Conservation (phyloP, 2,797 vertebrate species). For the Merluccius polli region DNA sequence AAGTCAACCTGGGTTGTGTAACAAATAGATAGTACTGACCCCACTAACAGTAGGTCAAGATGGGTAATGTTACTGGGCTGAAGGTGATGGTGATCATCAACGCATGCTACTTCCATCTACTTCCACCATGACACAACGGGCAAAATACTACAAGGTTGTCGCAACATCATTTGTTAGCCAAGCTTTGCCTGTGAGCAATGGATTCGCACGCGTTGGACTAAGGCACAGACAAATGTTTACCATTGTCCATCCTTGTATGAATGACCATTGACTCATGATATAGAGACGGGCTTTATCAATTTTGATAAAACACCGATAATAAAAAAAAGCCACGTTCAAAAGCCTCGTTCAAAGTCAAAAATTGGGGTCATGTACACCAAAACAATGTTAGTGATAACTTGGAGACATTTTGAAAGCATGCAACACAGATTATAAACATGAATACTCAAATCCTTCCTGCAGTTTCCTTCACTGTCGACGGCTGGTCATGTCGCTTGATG, state of each 20-base stretch:
- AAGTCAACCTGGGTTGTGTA: constrained; percentile 53
- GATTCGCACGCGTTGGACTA: background rate
- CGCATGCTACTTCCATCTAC: background rate
- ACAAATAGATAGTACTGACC: constrained; percentile 8
- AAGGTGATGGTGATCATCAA: background rate
- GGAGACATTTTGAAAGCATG: background rate
- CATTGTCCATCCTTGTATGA: background rate
- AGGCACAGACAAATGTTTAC: background rate
- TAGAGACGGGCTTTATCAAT: background rate
- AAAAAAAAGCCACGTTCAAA: too few species aligned
- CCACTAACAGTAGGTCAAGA: background rate
- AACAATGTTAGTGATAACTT: background rate
- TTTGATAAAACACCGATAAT: background rate
- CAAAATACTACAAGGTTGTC: background rate
- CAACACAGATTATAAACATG: background rate
- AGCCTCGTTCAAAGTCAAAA: background rate
- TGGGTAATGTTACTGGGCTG: background rate
- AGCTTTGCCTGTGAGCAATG: background rate
- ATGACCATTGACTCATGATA: background rate
- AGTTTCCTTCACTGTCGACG: background rate
- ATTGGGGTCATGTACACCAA: background rate
- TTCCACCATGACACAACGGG: background rate
- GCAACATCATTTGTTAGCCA: background rate
- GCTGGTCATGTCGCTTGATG: background rate
- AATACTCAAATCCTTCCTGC: background rate